phyloP scores from a whole-genome alignment of 2,113 vertebrate genomes.

The Bubo bubo region DNA sequence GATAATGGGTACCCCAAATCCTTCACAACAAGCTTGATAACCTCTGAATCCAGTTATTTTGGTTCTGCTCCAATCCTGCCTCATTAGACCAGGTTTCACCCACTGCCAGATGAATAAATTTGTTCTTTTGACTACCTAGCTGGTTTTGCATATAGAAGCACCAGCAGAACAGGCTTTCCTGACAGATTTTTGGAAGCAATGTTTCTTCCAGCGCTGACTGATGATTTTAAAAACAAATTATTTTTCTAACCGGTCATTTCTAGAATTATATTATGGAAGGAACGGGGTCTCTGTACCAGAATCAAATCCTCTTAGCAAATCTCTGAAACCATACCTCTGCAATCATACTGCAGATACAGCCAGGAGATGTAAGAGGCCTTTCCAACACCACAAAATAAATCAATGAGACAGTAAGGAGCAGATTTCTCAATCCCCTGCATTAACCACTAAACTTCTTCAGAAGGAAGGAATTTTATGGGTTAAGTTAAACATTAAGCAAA shows the following conservation, averaged over 20 bases:
- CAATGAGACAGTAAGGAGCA: neutral
- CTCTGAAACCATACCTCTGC: neutral
- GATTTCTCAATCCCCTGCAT: neutral
- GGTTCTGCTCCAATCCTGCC: neutral
- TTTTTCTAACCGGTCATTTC: neutral
- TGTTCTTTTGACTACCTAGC: neutral
- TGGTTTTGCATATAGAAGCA: neutral
- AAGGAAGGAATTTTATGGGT: neutral
- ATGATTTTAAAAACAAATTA: neutral
- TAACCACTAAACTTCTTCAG: neutral
- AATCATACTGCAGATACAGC: neutral
- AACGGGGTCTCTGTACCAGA: neutral
- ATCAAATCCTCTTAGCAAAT: neutral
- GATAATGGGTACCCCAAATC: neutral
- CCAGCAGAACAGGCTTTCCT: neutral
- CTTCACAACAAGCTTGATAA: neutral
- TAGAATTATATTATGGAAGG: neutral
- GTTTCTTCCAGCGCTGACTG: neutral
- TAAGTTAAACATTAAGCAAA: constrained; percentile 26
- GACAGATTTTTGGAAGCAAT: neutral
- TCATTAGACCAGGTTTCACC: neutral
- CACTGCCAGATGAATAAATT: neutral
- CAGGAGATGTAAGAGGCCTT: neutral
- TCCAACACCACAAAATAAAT: neutral
- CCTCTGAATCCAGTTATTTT: neutral